phyloP scores from a whole-genome alignment of 1,140 invertebrate genomes.

The Lineus longissimus region DNA sequence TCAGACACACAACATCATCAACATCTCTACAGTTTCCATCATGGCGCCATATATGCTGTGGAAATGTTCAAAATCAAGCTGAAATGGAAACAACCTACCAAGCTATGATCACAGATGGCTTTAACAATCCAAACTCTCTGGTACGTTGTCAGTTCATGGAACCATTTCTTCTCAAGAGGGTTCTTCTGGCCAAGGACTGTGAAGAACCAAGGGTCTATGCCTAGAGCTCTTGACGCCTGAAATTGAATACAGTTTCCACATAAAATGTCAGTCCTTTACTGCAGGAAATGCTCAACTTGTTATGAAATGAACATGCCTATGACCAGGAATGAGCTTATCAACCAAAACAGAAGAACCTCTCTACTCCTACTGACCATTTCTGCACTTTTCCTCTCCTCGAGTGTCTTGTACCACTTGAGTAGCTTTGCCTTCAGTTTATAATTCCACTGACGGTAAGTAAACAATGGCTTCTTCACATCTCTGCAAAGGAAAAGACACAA shows the following conservation, averaged over 20 bases:
- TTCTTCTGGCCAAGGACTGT: slow-evolving; percentile 55
- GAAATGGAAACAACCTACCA: slow-evolving; percentile 56
- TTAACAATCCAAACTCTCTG: slow-evolving; percentile 63
- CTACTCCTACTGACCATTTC: slow-evolving; percentile 33
- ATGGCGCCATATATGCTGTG: too few species aligned
- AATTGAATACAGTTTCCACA: background rate
- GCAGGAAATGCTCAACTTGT: too few species aligned
- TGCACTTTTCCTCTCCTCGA: slow-evolving; percentile 45
- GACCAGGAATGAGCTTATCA: too few species aligned
- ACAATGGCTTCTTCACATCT: slow-evolving; percentile 53
- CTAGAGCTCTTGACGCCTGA: slow-evolving; percentile 28
- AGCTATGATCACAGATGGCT: slow-evolving; percentile 60
- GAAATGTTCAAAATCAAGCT: too few species aligned
- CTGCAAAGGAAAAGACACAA: slow-evolving; percentile 14
- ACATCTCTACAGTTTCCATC: too few species aligned
- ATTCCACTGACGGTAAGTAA: slow-evolving; percentile 64
- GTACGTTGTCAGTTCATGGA: slow-evolving; percentile 60
- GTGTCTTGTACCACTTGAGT: slow-evolving; percentile 59
- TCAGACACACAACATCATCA: too few species aligned
- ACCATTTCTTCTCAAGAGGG: slow-evolving; percentile 56
- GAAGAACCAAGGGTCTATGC: slow-evolving; percentile 59
- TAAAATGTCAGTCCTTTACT: too few species aligned
- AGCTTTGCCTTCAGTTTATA: slow-evolving; percentile 57
- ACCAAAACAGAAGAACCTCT: too few species aligned
- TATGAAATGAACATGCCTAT: too few species aligned